Evolutionary conservation across 2,113 vertebrate species (phyloP), one percentile per base, ranked within the genome.

Genomic region (Ptychochromis oligacanthus): DNA sequence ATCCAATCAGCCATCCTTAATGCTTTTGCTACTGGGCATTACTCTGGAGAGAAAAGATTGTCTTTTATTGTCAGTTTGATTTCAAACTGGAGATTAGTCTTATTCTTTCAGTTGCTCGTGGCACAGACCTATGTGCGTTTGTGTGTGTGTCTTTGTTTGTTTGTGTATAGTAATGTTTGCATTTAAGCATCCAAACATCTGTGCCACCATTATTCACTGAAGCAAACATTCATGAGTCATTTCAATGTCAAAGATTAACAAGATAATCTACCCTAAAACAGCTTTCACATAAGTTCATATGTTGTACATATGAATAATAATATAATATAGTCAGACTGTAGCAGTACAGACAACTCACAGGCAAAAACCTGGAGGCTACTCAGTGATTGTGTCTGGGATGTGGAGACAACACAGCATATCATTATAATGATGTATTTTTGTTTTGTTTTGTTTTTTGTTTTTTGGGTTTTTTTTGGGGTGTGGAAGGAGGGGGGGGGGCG

Each of bases 1-100:
- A 92, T 91, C 93, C 90, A 90, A 91, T 94, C 88, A 91, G 82
- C 87, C 76, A 86, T 81, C 81, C 65, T 83, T 84, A 92, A 92
- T 83, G 64, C 84, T 84, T 77, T 59, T 74, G 80, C 85, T 75
- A 75, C 55, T 80, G 88, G 92, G 85, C 77, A 87, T 87, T 89
- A 58, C 59, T 90, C 70, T 87, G 74, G 84, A 90, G 86, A 84
- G 79, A 80, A 92, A 83, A 90, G 89, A 90, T 87, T 91, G 88
- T 84, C 79, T 92, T 89, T 87, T 87, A 88, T 88, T 91, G 90
- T 91, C 85, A 88, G 80, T 84, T 89, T 85, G 85, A 89, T 88
- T 92, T 88, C 56, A 79, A 91, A 88, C 79, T 82, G 72, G 64
- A 84, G 74, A 91, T 91, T 90, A 86, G 79, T 93, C 82, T 77